Conservation (phyloP, 2,888 invertebrate species). For the Chloroclysta siterata region DNA sequence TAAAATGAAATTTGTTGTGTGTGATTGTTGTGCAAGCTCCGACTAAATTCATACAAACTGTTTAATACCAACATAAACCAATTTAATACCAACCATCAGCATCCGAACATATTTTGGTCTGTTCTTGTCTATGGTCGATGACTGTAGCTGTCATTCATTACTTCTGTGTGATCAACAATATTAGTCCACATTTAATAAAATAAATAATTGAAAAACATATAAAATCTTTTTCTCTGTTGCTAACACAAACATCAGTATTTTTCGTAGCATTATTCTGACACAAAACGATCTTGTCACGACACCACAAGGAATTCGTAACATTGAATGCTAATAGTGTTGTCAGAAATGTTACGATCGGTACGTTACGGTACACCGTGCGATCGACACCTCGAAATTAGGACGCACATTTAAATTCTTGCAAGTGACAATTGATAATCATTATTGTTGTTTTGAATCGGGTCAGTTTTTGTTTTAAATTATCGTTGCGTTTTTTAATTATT, state of each 20-base stretch:
- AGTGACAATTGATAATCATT: constrained; percentile 31
- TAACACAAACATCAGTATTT: not conserved
- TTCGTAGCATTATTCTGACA: constrained; percentile 6
- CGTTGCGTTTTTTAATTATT: not conserved
- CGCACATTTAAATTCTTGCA: constrained; percentile 40
- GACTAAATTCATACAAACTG: too few species aligned
- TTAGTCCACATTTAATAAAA: too few species aligned
- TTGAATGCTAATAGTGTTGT: constrained; percentile 60
- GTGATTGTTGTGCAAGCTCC: too few species aligned
- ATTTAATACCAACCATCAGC: too few species aligned
- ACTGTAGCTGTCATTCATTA: too few species aligned
- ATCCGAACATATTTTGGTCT: too few species aligned
- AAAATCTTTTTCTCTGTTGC: too few species aligned
- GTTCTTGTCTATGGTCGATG: too few species aligned
- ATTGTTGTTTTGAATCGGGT: constrained; percentile 23
- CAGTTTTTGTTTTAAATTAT: constrained; percentile 10
- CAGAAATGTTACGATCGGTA: constrained; percentile 47
- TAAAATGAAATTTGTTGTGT: too few species aligned
- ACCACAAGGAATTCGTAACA: constrained; percentile 58
- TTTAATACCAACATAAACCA: too few species aligned
- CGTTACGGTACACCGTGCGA: constrained; percentile 26
- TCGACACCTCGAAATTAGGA: constrained; percentile 47
- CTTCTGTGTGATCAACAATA: too few species aligned
- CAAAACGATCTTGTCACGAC: constrained; percentile 47
- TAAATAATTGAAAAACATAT: too few species aligned